Evolutionary conservation across 2,113 vertebrate genomes (phyloP).

Genomic region (Colaptes auratus): DNA sequence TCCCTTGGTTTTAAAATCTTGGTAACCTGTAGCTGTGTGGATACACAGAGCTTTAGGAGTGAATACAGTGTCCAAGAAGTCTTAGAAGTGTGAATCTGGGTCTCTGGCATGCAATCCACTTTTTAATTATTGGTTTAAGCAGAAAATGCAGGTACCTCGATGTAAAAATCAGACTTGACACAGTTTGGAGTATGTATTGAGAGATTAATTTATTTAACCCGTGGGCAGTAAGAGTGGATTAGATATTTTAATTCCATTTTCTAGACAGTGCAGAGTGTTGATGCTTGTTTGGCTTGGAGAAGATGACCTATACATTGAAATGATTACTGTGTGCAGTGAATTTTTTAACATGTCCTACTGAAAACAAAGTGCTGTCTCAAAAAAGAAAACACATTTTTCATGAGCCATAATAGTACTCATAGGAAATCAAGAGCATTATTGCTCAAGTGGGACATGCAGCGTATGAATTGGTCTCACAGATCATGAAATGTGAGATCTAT

Average conservation of each 20-base stretch:
- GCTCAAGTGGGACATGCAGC: background rate
- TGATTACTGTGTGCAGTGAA: background rate
- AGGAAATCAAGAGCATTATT: background rate
- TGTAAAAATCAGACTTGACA: background rate
- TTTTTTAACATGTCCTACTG: background rate
- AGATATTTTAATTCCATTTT: slow-evolving; percentile 30
- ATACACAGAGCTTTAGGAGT: background rate
- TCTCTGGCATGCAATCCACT: background rate
- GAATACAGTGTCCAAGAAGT: background rate
- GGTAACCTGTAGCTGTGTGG: background rate
- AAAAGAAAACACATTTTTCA: background rate
- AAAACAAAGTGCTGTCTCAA: background rate
- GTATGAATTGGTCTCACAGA: background rate
- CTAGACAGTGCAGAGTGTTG: slow-evolving; percentile 22
- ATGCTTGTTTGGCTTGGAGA: background rate
- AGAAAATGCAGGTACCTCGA: background rate
- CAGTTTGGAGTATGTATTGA: background rate
- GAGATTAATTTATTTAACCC: slow-evolving; percentile 20
- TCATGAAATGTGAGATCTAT: background rate
- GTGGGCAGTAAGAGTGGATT: slow-evolving; percentile 27
- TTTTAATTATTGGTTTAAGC: background rate
- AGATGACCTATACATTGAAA: background rate
- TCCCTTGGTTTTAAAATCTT: background rate
- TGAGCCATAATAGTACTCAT: background rate
- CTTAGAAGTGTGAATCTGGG: background rate